phyloP scores from a whole-genome alignment of 2,797 vertebrate species.

The Esox lucius region DNA sequence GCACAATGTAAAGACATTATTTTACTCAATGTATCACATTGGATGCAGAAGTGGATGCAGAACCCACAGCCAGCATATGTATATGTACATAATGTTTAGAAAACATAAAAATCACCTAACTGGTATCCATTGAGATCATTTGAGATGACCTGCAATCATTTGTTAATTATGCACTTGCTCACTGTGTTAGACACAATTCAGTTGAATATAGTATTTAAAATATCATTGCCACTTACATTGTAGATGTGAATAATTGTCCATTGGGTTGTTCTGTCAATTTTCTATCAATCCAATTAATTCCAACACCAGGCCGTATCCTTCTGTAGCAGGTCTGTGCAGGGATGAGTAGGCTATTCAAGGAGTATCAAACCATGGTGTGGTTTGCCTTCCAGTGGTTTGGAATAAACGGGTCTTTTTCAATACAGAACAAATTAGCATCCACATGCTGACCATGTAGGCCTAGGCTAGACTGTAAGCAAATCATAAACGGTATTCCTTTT shows the following conservation, averaged over 20 bases:
- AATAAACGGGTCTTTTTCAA: constrained; percentile 28
- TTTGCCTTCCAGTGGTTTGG: constrained; percentile 24
- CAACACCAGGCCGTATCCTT: constrained; percentile 28
- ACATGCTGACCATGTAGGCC: constrained; percentile 29
- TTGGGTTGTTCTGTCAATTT: constrained; percentile 62
- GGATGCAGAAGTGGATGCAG: not conserved
- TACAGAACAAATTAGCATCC: constrained; percentile 31
- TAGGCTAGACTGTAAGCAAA: not conserved
- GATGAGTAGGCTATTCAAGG: constrained; percentile 31
- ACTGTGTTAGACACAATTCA: not conserved
- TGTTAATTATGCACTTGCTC: not conserved
- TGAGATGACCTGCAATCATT: not conserved
- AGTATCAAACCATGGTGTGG: constrained; percentile 47
- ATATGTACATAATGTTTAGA: not conserved
- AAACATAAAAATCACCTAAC: not conserved
- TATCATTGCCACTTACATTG: constrained; percentile 78
- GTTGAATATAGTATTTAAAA: not conserved
- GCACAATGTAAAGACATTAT: not conserved
- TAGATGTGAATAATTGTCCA: constrained; percentile 85
- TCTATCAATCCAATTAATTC: constrained; percentile 61
- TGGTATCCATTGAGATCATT: not conserved
- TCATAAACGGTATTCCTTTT: not conserved
- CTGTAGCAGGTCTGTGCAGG: constrained; percentile 35
- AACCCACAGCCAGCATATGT: not conserved
- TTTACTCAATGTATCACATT: not conserved